phyloP scores from a whole-genome alignment of 1,140 invertebrate genomes.

The Tribolium madens region DNA sequence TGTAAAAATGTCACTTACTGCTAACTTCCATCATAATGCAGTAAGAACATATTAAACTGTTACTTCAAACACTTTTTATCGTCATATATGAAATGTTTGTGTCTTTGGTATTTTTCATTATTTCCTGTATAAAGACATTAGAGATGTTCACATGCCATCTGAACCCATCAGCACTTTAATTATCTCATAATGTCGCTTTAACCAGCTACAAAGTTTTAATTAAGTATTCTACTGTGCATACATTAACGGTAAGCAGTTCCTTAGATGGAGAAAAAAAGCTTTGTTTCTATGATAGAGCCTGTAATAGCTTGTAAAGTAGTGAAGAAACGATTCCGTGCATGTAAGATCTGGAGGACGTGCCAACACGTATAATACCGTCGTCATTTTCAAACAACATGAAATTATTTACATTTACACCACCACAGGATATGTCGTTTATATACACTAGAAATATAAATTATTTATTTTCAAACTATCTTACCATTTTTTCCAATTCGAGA shows the following conservation, averaged over 20 bases:
- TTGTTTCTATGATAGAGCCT: slow-evolving; percentile 18
- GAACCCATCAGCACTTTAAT: background rate
- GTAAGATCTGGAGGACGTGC: slow-evolving; percentile 27
- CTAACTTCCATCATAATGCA: too few species aligned
- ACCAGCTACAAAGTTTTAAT: slow-evolving; percentile 1
- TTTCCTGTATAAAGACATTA: background rate
- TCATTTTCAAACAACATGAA: slow-evolving; percentile 20
- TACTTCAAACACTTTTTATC: background rate
- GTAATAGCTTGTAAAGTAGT: slow-evolving; percentile 21
- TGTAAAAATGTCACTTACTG: too few species aligned
- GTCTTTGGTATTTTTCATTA: background rate
- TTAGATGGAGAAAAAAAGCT: slow-evolving; percentile 13
- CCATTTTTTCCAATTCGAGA: too few species aligned
- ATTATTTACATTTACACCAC: slow-evolving; percentile 27
- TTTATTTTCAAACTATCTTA: background rate
- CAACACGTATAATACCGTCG: slow-evolving; percentile 7
- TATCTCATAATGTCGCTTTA: background rate
- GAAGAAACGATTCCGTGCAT: slow-evolving; percentile 20
- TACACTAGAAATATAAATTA: background rate
- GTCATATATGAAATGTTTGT: background rate
- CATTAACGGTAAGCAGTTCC: slow-evolving; percentile 11
- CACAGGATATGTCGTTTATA: slow-evolving; percentile 14
- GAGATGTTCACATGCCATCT: background rate
- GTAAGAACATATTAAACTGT: background rate
- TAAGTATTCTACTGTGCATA: slow-evolving; percentile 18